Conservation (phyloP, 2,797 vertebrate species). For the Rhinatrema bivittatum region DNA sequence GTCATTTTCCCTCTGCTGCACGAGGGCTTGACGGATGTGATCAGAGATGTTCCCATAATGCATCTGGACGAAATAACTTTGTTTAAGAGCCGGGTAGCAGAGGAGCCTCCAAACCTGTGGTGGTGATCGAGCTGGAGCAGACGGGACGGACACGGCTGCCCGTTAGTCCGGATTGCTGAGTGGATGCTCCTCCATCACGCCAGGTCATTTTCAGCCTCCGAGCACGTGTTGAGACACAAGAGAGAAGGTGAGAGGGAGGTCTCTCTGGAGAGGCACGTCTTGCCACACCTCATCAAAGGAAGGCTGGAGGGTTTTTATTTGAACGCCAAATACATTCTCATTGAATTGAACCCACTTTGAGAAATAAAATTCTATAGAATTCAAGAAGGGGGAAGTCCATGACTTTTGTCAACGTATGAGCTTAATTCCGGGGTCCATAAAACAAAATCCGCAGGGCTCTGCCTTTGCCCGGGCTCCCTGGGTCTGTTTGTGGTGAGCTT, state of each 20-base stretch:
- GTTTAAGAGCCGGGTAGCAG: slow-evolving; percentile 91
- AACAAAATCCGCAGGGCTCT: no score
- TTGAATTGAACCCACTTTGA: no score
- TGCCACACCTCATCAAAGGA: no score
- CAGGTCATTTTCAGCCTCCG: slow-evolving; percentile 15
- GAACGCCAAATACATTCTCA: no score
- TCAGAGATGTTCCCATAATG: slow-evolving; percentile 86
- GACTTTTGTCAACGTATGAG: no score
- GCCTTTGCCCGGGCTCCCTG: no score
- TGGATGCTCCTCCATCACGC: slow-evolving; percentile 30
- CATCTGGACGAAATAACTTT: slow-evolving; percentile 90
- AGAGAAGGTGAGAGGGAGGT: no score
- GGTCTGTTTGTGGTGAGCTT: no score
- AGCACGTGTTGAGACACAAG: slow-evolving; percentile 11
- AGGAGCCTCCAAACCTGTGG: slow-evolving; percentile 75
- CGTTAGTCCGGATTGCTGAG: slow-evolving; percentile 12
- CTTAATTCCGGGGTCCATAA: no score
- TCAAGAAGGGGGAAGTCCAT: no score
- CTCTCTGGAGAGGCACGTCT: no score
- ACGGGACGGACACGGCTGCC: slow-evolving; percentile 15
- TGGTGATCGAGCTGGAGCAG: slow-evolving; percentile 37
- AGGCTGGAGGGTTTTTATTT: neutral
- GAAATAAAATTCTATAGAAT: no score
- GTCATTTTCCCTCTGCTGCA: slow-evolving; percentile 89
- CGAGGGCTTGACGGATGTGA: slow-evolving; percentile 84